These are phyloP conservation scores for Pseudomyrmex cubaensis DNA, from an alignment of 1,140 invertebrate species.

Conservation along the genomic window DNA sequence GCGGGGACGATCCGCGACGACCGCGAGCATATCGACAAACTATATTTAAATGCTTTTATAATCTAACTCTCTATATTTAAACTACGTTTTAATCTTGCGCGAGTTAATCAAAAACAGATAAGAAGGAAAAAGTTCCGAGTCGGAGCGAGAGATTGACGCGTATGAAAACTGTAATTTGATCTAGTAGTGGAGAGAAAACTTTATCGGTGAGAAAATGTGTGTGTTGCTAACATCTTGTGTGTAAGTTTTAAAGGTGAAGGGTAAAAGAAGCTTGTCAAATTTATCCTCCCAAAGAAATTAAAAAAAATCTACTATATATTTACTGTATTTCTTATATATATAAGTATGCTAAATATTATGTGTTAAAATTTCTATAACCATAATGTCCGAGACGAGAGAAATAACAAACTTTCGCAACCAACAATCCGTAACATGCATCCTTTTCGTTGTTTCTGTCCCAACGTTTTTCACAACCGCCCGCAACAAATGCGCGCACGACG, in stretches of 20 bases:
- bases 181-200: conserved; percentile 25
- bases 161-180: conserved; percentile 68
- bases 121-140: too few relatives aligned
- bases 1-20: not conserved
- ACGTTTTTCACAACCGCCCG: conserved; percentile 17
- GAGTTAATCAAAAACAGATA: too few relatives aligned
- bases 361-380: too few relatives aligned
- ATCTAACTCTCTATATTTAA: not conserved
- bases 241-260: conserved; percentile 8
- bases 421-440: too few relatives aligned
- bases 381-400: too few relatives aligned
- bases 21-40: not conserved
- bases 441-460: not conserved
- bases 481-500: conserved; percentile 34
- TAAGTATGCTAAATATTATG: too few relatives aligned
- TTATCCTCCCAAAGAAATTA: too few relatives aligned
- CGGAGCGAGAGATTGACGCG: conserved; percentile 25
- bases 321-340: too few relatives aligned
- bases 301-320: too few relatives aligned
- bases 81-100: too few relatives aligned
- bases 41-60: not conserved
- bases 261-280: not conserved
- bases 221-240: conserved; percentile 18
- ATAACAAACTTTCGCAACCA: too few relatives aligned
- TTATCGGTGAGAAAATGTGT: not conserved